A percentile compares a stretch with the other conserved stretches of the same genome.
phyloP scores from a whole-genome alignment of 2,888 invertebrate genomes.

The Hirtodrosophila alboralis region DNA sequence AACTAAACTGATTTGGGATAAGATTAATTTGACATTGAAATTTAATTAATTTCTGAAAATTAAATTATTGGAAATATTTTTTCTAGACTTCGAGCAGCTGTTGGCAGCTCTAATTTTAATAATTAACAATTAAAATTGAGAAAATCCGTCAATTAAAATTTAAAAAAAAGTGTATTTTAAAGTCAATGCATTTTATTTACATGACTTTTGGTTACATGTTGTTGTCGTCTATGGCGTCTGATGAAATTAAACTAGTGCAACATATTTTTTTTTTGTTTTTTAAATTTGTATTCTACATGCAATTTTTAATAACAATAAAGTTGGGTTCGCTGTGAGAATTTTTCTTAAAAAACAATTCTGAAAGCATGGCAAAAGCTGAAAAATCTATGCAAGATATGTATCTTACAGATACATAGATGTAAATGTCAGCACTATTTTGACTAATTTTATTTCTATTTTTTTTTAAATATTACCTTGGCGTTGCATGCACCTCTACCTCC shows the following conservation, averaged over 20 bases:
- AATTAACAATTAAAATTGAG: too few species aligned
- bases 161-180: constrained; percentile 6
- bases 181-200: not conserved
- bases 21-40: too few species aligned
- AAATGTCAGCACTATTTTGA: not conserved
- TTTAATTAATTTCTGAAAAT: too few species aligned
- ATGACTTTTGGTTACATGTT: not conserved
- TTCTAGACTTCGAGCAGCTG: too few species aligned
- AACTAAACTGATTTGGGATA: too few species aligned
- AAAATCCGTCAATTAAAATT: too few species aligned
- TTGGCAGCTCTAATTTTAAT: too few species aligned
- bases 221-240: not conserved
- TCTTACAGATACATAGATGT: constrained; percentile 17
- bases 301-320: constrained; percentile 20
- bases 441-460: too few species aligned
- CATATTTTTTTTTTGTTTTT: too few species aligned
- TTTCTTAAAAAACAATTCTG: constrained; percentile 11
- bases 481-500: constrained; percentile 38
- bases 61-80: too few species aligned
- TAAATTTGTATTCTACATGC: constrained; percentile 54
- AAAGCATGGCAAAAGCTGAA: constrained; percentile 14
- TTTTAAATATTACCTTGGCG: constrained; percentile 56
- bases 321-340: constrained; percentile 45
- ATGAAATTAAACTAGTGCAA: constrained; percentile 52
- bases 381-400: constrained; percentile 10